Percentiles rank a stretch among this genome's conserved stretches.
These are phyloP conservation scores for Drosophila baimaii DNA, from an alignment of 1,140 invertebrate species.

Conservation along the genomic window DNA sequence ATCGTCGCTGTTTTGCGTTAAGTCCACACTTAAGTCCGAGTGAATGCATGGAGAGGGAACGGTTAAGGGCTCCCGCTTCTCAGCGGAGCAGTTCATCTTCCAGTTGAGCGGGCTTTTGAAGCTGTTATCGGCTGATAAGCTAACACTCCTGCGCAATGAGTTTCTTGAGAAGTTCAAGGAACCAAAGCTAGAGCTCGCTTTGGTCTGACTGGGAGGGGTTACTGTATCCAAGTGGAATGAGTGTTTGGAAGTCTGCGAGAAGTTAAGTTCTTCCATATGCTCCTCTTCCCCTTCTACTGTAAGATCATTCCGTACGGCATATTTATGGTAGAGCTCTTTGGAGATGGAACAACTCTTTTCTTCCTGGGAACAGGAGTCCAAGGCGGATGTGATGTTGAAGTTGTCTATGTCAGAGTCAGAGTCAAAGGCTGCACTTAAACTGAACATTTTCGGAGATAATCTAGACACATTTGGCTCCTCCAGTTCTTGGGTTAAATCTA, in stretches of 20 bases:
- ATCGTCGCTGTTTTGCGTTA: slow-evolving; percentile 57
- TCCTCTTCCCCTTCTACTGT: neutral
- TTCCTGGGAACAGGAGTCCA: neutral
- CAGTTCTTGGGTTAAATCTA: slow-evolving; percentile 46
- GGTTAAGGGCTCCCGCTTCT: slow-evolving; percentile 1
- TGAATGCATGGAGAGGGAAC: neutral
- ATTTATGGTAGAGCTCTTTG: slow-evolving; percentile 36
- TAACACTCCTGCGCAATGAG: slow-evolving; percentile 37
- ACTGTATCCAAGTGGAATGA: slow-evolving; percentile 1
- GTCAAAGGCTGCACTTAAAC: slow-evolving; percentile 1
- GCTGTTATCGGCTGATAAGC: slow-evolving; percentile 43
- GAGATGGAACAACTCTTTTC: slow-evolving; percentile 27
- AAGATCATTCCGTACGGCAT: neutral
- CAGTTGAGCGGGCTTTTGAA: slow-evolving; percentile 53
- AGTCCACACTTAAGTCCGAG: slow-evolving; percentile 58
- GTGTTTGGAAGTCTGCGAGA: neutral
- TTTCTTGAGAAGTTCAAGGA: slow-evolving; percentile 32
- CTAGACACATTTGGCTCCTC: neutral
- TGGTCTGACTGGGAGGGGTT: neutral
- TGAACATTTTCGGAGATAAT: neutral
- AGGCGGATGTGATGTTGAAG: slow-evolving; percentile 4
- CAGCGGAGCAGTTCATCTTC: slow-evolving; percentile 20
- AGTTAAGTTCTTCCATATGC: neutral
- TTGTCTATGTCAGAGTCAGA: slow-evolving; percentile 24
- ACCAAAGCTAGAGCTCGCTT: slow-evolving; percentile 16